Percentiles rank a stretch among this genome's conserved stretches.
These are phyloP conservation scores for Lagenorhynchus albirostris DNA, from an alignment of 2,113 vertebrate species.

Conservation along the genomic window DNA sequence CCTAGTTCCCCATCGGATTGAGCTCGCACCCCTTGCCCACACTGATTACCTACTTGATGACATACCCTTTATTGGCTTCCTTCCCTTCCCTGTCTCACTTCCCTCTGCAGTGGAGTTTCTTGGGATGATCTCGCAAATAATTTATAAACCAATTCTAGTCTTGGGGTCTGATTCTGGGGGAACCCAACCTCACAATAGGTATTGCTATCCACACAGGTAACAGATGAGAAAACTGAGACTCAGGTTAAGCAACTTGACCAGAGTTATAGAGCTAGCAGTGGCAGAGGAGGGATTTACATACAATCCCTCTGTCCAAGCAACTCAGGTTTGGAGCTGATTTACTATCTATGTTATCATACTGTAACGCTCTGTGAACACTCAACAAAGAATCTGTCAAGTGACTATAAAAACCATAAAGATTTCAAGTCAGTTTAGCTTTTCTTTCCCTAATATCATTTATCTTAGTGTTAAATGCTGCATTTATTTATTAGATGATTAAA, in stretches of 20 bases:
- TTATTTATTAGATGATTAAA: slow-evolving; percentile 24
- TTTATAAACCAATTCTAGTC: not conserved
- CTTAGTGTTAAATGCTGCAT: not conserved
- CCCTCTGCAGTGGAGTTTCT: not conserved
- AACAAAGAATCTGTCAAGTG: not conserved
- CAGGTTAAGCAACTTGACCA: not conserved
- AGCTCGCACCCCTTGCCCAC: not conserved
- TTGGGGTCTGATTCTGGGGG: not conserved
- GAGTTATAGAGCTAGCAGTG: not conserved
- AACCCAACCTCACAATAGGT: not conserved
- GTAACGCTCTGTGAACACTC: not conserved
- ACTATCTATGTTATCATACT: not conserved
- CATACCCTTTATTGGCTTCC: not conserved
- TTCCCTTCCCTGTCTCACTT: not conserved
- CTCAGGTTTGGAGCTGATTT: not conserved
- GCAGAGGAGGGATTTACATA: not conserved
- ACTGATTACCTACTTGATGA: not conserved
- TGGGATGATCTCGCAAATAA: not conserved
- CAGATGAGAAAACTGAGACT: not conserved
- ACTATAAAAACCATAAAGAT: not conserved
- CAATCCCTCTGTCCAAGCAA: not conserved
- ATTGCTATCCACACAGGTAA: not conserved
- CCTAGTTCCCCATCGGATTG: not conserved
- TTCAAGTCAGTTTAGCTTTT: not conserved
- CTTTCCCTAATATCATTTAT: not conserved